phyloP scores from a whole-genome alignment of 2,113 vertebrate genomes.

The Chrysemys picta region DNA sequence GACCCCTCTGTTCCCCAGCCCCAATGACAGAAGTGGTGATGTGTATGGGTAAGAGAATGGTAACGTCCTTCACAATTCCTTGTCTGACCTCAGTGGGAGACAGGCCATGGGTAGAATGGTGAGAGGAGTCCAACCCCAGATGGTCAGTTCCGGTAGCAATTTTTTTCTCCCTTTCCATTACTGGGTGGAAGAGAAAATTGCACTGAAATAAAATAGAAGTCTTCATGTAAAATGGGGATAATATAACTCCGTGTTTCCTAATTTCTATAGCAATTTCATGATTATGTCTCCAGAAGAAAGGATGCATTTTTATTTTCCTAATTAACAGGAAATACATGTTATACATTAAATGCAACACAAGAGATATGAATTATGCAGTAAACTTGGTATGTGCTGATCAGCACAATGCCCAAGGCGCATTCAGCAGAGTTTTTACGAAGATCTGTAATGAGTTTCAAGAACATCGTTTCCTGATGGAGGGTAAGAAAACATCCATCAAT shows the following conservation, averaged over 20 bases:
- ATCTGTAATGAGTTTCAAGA: conserved; percentile 84
- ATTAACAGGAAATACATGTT: conserved; percentile 82
- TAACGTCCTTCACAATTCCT: background rate
- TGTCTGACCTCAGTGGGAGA: background rate
- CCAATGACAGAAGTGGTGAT: background rate
- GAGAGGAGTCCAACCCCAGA: background rate
- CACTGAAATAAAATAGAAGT: background rate
- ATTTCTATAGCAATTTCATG: conserved; percentile 66
- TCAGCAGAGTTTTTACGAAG: conserved; percentile 72
- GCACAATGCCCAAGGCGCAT: conserved; percentile 79
- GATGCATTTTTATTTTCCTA: conserved; percentile 78
- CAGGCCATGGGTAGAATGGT: background rate
- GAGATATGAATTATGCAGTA: conserved; percentile 85
- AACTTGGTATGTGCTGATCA: conserved; percentile 70
- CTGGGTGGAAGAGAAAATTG: conserved; percentile 27
- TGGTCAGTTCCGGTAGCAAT: background rate
- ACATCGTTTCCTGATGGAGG: conserved; percentile 83
- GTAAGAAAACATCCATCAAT: conserved; percentile 85
- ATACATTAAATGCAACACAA: conserved; percentile 81
- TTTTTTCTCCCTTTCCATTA: background rate
- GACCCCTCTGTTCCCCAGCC: background rate
- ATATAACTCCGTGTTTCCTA: conserved; percentile 45
- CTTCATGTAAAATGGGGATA: conserved; percentile 6
- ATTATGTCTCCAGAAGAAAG: conserved; percentile 74
- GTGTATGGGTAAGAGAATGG: background rate